These are phyloP conservation scores for Drosophila carrolli DNA, from an alignment of 1,140 invertebrate species.

Conservation along the genomic window DNA sequence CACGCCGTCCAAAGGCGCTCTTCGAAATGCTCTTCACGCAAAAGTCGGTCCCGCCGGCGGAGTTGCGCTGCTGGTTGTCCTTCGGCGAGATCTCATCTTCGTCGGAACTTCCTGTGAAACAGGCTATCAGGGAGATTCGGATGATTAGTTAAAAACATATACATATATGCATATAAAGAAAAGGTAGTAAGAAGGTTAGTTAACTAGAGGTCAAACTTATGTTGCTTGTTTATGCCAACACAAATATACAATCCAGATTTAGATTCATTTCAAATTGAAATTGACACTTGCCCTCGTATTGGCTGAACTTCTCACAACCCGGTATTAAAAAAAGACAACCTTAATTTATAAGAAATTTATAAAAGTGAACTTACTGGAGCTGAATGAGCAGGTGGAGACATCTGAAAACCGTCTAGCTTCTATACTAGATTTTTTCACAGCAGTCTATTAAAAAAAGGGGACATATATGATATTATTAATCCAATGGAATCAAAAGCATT, in stretches of 20 bases:
- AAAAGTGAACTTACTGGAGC: constrained; percentile 88
- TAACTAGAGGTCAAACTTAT: no score
- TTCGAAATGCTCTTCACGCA: constrained; percentile 96
- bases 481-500: constrained; percentile 1
- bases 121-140: constrained; percentile 85
- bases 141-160: no score
- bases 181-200: no score
- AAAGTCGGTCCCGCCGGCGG: constrained; percentile 92
- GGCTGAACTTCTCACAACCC: no score
- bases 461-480: not conserved
- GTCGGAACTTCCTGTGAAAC: constrained; percentile 94
- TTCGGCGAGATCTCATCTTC: constrained; percentile 89
- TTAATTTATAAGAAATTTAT: not conserved
- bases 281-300: no score
- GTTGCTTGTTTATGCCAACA: no score
- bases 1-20: constrained; percentile 91
- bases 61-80: constrained; percentile 92
- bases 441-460: constrained; percentile 36
- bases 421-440: constrained; percentile 85
- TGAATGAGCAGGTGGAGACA: constrained; percentile 96
- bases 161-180: not conserved
- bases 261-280: no score
- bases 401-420: constrained; percentile 94
- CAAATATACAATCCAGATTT: no score
- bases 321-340: no score